Percentiles rank a stretch among this genome's conserved stretches.
phyloP scores from a whole-genome alignment of 2,797 vertebrate species.

The Clarias platycephalus region DNA sequence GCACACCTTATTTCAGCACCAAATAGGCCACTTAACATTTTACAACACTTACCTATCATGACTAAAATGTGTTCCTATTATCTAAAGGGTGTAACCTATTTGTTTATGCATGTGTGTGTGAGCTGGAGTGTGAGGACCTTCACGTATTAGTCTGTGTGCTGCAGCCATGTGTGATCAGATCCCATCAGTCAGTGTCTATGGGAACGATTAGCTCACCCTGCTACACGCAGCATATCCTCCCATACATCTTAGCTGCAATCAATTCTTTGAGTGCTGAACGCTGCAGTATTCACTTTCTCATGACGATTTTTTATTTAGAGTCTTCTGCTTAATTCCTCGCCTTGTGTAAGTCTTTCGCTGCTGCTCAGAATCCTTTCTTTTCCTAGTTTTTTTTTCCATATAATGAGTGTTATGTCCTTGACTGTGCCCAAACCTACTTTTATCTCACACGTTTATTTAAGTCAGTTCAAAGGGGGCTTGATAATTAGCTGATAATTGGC shows the following conservation, averaged over 20 bases:
- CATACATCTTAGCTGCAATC: slow-evolving; percentile 45
- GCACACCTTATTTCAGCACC: slow-evolving; percentile 12
- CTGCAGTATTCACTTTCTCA: slow-evolving; percentile 30
- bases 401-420: slow-evolving; percentile 8
- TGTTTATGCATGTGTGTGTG: neutral
- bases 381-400: neutral
- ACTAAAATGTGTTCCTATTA: neutral
- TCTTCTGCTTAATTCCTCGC: slow-evolving; percentile 11
- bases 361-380: neutral
- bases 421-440: neutral
- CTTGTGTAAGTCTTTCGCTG: neutral
- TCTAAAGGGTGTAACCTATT: neutral
- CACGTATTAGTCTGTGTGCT: slow-evolving; percentile 7
- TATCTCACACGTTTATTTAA: neutral
- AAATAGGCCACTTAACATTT: slow-evolving; percentile 29
- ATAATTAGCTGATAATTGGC: slow-evolving; percentile 6
- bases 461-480: neutral
- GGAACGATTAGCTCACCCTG: slow-evolving; percentile 30
- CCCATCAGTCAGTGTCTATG: slow-evolving; percentile 43
- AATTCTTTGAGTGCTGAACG: slow-evolving; percentile 30
- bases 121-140: neutral
- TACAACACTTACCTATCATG: neutral
- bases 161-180: slow-evolving; percentile 36
- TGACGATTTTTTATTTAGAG: slow-evolving; percentile 25
- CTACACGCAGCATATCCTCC: slow-evolving; percentile 38